Base-by-base conservation (phyloP, 2,888 invertebrate species). In the Orthosia gothica region DNA sequence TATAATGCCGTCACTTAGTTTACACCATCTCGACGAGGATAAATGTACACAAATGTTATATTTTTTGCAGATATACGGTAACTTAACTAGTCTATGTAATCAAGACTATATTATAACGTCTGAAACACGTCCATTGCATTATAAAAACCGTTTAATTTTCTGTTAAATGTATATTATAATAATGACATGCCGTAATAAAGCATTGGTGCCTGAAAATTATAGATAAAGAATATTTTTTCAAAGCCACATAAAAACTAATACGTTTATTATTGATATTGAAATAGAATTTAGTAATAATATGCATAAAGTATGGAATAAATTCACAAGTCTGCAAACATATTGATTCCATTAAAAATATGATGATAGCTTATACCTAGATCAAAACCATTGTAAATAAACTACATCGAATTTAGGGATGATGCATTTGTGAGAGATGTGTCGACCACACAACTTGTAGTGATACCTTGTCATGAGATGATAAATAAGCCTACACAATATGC, bases 41-140 rank as follows among this genome's bases (percentile, higher is more conserved):
- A 86, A 91, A 91, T 92, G 91, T 93, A 94, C 91, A 93, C 90
- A 92, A 92, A 93, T 91, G 91, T 92, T 93, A 94, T 95, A 95
- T 96, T 96, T 96, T 96, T 95, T 94, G 94, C 95, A 95, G 93
- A 93, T 95, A 92, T 95, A 95, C 90, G 93, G 92, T 90, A 90
- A 90, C 89, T 88, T 91, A 93, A 86, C 81, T 89, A 91, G 88
- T 91, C 91, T 93, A 92, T 90, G 89, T 90, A 91, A 91, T 89
- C 89, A 91, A 92, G 89, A 93, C 90, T 92, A 91, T 91, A 89
- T 90, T 87, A 86, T 87, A 87, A 87, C 86, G 89, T 89, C 85
- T 82, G 82, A 82, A 93, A 94, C 92, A 94, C 95, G 95, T 95
- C 95, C 95, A 95, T 93, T 91, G 89, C 91, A 92, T 91, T 87